Base-by-base conservation (phyloP, 2,113 vertebrate species). In the Oryzias javanicus region DNA sequence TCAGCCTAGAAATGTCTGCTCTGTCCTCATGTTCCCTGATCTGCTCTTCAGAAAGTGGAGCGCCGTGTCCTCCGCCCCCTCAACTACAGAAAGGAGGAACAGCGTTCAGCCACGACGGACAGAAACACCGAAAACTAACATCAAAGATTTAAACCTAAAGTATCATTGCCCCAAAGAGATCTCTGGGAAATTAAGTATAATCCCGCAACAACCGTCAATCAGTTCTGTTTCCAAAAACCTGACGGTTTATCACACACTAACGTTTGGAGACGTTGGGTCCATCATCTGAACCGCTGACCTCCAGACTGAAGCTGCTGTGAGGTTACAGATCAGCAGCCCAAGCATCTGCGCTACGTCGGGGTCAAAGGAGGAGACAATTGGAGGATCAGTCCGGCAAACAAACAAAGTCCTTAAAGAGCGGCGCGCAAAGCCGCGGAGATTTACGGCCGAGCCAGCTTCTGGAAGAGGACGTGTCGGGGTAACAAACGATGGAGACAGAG, bases 1-100 rank as follows among this genome's bases (percentile, higher is more conserved):
- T 78, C 75, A 86, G 77, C 86, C 88, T 62, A 80, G 76, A 89
- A 83, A 83, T 53, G 85, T 87, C 81, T 81, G 58, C 70, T 67
- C 72, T 60, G 77, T 82, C 79, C 81, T 79, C 52, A 14, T 19
- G 35, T 70, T 78, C 49, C 57, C 74, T 63, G 56, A 60, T 70
- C 53, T 67, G 59, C 62, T 66, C 67, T 75, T 24, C 46, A 53
- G 47, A 89, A 89, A 84, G 48, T 78, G 71, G 89, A 80, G 82
- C 86, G 77, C 60, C 24, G 49, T 70, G 70, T 69, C 78, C 82
- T 79, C 72, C 81, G 62, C 81, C 70, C 67, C 19, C 55, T 65
- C 54, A 59, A 44, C 59, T 60, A 62, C 61, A 72, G 49, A 68
- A 63, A 60, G 42, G 42, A 44, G 16, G 14, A 15, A 44, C 42